Evolutionary conservation across 2,113 vertebrate genomes (phyloP).

Genomic region (Pandion haliaetus): DNA sequence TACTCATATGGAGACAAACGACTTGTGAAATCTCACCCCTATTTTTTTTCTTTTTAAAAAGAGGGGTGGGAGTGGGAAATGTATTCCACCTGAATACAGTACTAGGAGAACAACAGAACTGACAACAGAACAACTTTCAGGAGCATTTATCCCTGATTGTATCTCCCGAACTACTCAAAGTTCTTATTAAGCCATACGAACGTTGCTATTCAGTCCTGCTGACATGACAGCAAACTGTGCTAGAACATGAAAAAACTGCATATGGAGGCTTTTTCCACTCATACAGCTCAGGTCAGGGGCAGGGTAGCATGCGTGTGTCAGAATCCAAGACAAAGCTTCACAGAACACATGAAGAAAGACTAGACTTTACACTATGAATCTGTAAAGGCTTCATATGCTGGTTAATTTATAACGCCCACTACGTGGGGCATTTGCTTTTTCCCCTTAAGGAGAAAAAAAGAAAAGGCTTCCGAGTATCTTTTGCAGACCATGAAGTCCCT

Average conservation of each 20-base stretch:
- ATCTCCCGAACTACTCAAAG: not conserved
- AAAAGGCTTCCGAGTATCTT: not conserved
- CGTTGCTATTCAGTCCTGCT: not conserved
- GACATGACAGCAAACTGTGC: not conserved
- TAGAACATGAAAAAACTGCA: not conserved
- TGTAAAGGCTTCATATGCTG: not conserved
- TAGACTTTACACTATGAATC: not conserved
- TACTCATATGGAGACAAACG: not conserved
- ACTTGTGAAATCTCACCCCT: not conserved
- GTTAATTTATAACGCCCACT: not conserved
- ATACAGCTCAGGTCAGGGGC: not conserved
- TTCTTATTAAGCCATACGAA: not conserved
- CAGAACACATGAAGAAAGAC: not conserved
- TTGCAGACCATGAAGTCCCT: not conserved
- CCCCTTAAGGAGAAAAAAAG: not conserved
- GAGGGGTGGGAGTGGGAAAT: not conserved
- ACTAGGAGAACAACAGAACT: not conserved
- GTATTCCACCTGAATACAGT: not conserved
- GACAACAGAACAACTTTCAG: not conserved
- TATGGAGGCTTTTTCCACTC: not conserved
- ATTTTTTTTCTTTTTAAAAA: not conserved
- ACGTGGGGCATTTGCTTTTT: not conserved
- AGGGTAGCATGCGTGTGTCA: rapidly evolving
- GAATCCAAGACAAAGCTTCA: not conserved
- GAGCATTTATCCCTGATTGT: not conserved